Evolutionary conservation across 2,113 vertebrate genomes (phyloP).

Genomic region (Clinocottus analis): DNA sequence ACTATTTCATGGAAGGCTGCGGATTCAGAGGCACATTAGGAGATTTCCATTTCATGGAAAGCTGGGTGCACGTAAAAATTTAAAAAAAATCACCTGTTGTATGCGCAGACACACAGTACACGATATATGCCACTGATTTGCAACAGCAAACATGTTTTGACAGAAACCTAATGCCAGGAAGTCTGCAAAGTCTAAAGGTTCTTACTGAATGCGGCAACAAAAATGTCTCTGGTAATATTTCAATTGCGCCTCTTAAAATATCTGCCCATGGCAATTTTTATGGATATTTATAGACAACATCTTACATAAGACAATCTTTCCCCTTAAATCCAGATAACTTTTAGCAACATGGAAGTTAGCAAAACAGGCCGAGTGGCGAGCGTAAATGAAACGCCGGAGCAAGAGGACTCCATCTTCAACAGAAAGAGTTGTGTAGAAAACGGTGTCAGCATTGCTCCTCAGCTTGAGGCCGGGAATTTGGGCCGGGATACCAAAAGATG

Average conservation of each 20-base stretch:
- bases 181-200: background rate
- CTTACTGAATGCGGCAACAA: background rate
- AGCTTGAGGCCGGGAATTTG: too few species aligned
- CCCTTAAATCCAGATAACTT: too few species aligned
- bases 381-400: too few species aligned
- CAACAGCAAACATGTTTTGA: background rate
- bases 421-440: too few species aligned
- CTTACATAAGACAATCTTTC: too few species aligned
- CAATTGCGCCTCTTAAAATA: background rate
- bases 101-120: background rate
- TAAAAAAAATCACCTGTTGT: background rate
- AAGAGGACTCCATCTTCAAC: too few species aligned
- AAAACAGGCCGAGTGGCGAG: too few species aligned
- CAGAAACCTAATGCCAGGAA: background rate
- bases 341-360: too few species aligned
- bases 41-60: background rate
- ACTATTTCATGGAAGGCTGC: background rate
- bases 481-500: too few species aligned
- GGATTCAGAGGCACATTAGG: background rate
- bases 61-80: background rate
- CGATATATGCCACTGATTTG: background rate
- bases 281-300: background rate
- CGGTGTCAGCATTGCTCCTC: too few species aligned
- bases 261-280: background rate
- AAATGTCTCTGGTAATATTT: background rate